A percentile compares a stretch with the other conserved stretches of the same genome.
Conservation (phyloP, 1,140 invertebrate species). For the Drosophila cardini region DNA sequence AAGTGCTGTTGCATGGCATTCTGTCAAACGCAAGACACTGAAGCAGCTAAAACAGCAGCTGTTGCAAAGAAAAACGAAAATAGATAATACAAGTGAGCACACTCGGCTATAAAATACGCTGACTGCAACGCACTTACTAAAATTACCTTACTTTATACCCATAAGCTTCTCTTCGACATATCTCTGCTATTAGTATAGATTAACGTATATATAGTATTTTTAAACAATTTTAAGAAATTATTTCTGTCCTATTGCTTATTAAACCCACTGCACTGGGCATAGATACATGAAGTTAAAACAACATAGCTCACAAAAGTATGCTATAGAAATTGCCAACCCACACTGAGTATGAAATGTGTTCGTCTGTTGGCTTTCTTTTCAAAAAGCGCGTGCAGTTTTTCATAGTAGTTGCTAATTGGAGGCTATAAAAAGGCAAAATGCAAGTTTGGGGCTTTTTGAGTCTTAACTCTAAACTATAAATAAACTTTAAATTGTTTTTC, state of each 20-base stretch:
- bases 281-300: background rate
- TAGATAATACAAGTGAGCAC: no score
- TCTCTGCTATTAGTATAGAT: no score
- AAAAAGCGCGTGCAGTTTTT: background rate
- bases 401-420: constrained; percentile 15
- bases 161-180: no score
- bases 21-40: constrained; percentile 2
- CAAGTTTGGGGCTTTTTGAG: background rate
- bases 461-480: no score
- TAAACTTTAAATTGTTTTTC: no score
- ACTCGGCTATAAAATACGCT: no score
- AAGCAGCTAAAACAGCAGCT: background rate
- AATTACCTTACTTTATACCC: no score
- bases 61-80: background rate
- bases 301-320: background rate
- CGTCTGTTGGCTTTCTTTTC: background rate
- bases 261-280: background rate
- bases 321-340: background rate
- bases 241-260: no score
- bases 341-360: background rate
- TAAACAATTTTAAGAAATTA: no score
- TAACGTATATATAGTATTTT: no score
- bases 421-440: constrained; percentile 5
- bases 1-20: constrained; percentile 4
- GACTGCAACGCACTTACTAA: no score